Evolutionary conservation across 2,113 vertebrate species (phyloP).

Genomic region (Scomber scombrus): DNA sequence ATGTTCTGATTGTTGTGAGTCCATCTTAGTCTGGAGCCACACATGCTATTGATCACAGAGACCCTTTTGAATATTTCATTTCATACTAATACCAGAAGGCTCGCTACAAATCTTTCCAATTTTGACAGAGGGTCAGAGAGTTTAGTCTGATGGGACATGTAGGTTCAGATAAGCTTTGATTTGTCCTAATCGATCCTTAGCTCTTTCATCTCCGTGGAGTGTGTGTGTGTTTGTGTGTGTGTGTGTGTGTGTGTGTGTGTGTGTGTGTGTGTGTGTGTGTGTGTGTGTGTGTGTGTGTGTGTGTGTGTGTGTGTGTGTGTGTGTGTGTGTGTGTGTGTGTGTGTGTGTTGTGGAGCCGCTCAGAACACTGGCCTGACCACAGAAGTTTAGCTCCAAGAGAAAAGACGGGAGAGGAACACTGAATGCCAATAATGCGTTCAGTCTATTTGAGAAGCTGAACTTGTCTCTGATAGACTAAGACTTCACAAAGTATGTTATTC

Average conservation of each 20-base stretch:
- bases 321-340: constrained; percentile 10
- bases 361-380: constrained; percentile 58
- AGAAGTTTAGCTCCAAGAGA: constrained; percentile 66
- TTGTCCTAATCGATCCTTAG: constrained; percentile 76
- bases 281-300: constrained; percentile 35
- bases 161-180: constrained; percentile 78
- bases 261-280: constrained; percentile 40
- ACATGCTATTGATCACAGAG: constrained; percentile 70
- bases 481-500: constrained; percentile 18
- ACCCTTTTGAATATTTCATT: constrained; percentile 77
- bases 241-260: constrained; percentile 36
- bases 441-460: constrained; percentile 65
- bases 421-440: constrained; percentile 71
- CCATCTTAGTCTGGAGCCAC: constrained; percentile 32
- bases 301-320: constrained; percentile 14
- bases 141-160: constrained; percentile 75
- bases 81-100: constrained; percentile 70
- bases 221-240: neutral
- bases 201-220: constrained; percentile 76
- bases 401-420: constrained; percentile 55
- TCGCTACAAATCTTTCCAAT: constrained; percentile 77
- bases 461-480: constrained; percentile 20
- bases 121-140: constrained; percentile 72
- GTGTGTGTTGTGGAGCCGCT: constrained; percentile 41
- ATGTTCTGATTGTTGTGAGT: constrained; percentile 31